Evolutionary conservation across 2,113 vertebrate species (phyloP).

Genomic region (Aegotheles bennettii): DNA sequence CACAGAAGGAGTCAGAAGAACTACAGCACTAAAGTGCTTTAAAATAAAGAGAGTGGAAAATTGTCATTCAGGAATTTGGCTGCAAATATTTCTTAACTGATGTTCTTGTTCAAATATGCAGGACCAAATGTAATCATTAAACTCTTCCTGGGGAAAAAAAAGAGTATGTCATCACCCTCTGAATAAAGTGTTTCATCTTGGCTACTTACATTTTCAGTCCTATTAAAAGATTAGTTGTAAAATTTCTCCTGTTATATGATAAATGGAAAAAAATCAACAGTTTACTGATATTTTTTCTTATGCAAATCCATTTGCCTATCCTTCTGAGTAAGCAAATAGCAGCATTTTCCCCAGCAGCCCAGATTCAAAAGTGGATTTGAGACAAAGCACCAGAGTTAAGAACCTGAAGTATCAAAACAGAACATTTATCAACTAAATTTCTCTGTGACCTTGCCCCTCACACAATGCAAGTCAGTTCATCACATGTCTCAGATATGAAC

Average conservation of each 20-base stretch:
- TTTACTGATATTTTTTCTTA: not conserved
- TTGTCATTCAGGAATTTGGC: not conserved
- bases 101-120: not conserved
- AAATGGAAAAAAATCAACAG: not conserved
- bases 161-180: not conserved
- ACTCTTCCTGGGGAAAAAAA: not conserved
- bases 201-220: not conserved
- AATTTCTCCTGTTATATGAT: not conserved
- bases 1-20: not conserved
- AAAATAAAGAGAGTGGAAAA: not conserved
- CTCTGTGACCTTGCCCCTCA: not conserved
- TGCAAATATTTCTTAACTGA: not conserved
- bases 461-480: not conserved
- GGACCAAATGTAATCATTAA: not conserved
- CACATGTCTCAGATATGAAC: not conserved
- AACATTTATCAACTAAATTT: not conserved
- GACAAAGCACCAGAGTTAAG: not conserved
- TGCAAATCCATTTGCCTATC: constrained; percentile 6
- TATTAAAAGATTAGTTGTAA: not conserved
- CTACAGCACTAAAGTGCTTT: not conserved
- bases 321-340: not conserved
- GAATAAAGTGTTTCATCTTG: not conserved
- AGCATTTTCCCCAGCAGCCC: not conserved
- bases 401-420: not conserved
- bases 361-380: constrained; percentile 11